phyloP scores from a whole-genome alignment of 2,888 invertebrate genomes.

The Eilema depressum region DNA sequence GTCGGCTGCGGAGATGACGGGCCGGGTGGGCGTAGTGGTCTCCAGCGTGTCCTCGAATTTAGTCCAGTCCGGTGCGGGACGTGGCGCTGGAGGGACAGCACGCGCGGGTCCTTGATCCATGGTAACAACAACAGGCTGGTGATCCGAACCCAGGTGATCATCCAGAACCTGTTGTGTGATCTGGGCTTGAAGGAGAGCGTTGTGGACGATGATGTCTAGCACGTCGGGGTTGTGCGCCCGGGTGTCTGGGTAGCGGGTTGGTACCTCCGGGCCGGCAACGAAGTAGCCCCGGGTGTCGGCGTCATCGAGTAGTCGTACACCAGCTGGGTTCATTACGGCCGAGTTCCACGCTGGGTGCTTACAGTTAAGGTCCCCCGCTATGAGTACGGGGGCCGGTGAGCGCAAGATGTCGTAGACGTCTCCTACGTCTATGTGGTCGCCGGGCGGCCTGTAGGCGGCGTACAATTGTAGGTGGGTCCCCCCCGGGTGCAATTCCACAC shows the following conservation, averaged over 20 bases:
- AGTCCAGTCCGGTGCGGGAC: neutral
- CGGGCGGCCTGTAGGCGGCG: too few relatives aligned
- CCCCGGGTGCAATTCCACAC: neutral
- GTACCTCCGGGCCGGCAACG: neutral
- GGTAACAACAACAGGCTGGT: conserved; percentile 3
- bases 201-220: too few relatives aligned
- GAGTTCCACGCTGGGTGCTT: too few relatives aligned
- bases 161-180: too few relatives aligned
- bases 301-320: neutral
- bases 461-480: too few relatives aligned
- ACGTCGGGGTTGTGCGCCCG: neutral
- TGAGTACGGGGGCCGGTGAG: neutral
- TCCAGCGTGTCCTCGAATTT: neutral
- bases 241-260: conserved; percentile 8
- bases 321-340: neutral
- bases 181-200: too few relatives aligned
- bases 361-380: neutral
- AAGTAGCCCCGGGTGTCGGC: neutral
- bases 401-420: neutral
- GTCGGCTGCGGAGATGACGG: neutral
- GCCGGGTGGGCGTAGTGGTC: neutral
- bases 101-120: neutral
- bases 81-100: neutral
- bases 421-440: neutral
- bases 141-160: neutral